Base-by-base conservation (phyloP, 2,888 invertebrate genomes). In the Furcula furcula region DNA sequence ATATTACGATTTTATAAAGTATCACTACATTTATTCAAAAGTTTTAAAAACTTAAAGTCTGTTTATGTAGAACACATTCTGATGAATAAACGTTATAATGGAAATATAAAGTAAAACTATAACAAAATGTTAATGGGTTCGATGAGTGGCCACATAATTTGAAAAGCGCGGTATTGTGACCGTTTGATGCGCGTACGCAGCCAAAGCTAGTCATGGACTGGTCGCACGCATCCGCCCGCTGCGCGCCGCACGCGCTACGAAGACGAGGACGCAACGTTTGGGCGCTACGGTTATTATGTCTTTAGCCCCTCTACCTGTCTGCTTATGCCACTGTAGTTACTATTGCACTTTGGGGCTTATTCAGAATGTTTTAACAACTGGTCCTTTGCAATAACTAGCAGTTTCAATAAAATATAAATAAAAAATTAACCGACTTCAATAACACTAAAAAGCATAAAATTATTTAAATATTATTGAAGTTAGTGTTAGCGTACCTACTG, bases 171-270 rank as follows among this genome's bases (percentile, higher is more conserved):
- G 54, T 42, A 19, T 31, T 31, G 34, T 38, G 41, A 36, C 31
- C 34, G 41, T 36, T 27, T 36, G 38, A 59, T 82, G 81, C 86
- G 86, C 77, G 75, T 60, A 70, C 86, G 83, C 86, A 79, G 45
- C 71, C 74, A 75, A 76, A 76, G 86, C 76, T 73, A 66, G 62
- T 65, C 54, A 59, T 56, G 60, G 57, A 85, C 85, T 84, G 85
- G 46, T 52, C 29, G 49, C 36, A 55, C 57, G 59, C 50, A 55
- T 55, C 62, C 64, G 66, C 65, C 55, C 63, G 61, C 55, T n/a
- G n/a, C n/a, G n/a, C 33, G 36, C 40, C 56, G 61, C 66, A 60
- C 65, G 61, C 65, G 75, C 78, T 78, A 75, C 76, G 72, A 49
- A 47, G 40, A 31, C 49, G 64, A 56, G 58, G 66, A 57, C 67